These are phyloP conservation scores for Calephelis virginiensis DNA, from an alignment of 1,140 invertebrate genomes.

Conservation along the genomic window DNA sequence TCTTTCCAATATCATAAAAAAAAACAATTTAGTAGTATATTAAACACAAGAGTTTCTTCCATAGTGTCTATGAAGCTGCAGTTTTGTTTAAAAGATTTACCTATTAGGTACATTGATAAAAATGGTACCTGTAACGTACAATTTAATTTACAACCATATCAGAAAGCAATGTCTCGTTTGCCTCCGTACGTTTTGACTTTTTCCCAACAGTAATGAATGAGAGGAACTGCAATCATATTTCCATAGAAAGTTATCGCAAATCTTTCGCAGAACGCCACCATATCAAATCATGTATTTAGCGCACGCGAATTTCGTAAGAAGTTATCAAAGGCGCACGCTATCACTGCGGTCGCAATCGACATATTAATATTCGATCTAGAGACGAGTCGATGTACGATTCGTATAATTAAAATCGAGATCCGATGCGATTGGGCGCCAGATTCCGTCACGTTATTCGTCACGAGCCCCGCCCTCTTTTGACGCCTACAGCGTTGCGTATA, in stretches of 20 bases:
- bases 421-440: conserved; percentile 63
- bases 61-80: too few relatives aligned
- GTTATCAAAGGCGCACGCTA: conserved; percentile 58
- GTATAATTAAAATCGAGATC: conserved; percentile 75
- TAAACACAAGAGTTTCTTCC: too few relatives aligned
- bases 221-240: conserved; percentile 26
- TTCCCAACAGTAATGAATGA: not conserved
- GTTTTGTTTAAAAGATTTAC: too few relatives aligned
- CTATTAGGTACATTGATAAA: too few relatives aligned
- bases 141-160: too few relatives aligned
- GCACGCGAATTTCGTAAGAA: conserved; percentile 44
- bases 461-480: conserved; percentile 66
- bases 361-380: conserved; percentile 72
- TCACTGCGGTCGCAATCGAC: conserved; percentile 57
- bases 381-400: conserved; percentile 63
- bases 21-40: too few relatives aligned
- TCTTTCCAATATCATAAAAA: too few relatives aligned
- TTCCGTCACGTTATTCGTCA: conserved; percentile 69
- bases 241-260: conserved; percentile 56
- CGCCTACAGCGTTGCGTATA: conserved; percentile 66
- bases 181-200: not conserved
- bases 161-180: too few relatives aligned
- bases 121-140: too few relatives aligned
- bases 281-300: conserved; percentile 61
- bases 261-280: conserved; percentile 62